A percentile compares a stretch with the other conserved stretches of the same genome.
phyloP scores from a whole-genome alignment of 2,113 vertebrate species.

The Chrysochloris asiatica region DNA sequence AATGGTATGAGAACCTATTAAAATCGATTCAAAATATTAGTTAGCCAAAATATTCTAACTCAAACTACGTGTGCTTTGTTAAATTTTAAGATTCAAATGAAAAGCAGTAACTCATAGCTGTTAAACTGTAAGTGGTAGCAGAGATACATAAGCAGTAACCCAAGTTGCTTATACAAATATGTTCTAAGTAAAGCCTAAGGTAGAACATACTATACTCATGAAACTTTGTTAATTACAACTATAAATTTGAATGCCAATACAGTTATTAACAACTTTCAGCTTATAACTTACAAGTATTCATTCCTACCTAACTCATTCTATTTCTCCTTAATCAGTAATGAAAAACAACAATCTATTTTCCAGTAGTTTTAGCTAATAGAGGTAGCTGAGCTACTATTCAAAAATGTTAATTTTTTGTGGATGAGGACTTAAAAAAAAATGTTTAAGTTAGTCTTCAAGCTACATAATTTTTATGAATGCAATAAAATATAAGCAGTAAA shows the following conservation, averaged over 20 bases:
- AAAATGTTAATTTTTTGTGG: constrained; percentile 79
- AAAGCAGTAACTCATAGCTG: constrained; percentile 42
- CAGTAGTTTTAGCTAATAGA: constrained; percentile 86
- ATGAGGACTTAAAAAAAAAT: constrained; percentile 84
- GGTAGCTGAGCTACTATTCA: constrained; percentile 87
- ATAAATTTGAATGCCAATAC: constrained; percentile 50
- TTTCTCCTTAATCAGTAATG: constrained; percentile 76
- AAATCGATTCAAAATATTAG: constrained; percentile 57
- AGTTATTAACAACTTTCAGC: constrained; percentile 64
- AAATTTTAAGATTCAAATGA: constrained; percentile 37
- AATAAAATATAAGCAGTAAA: constrained; percentile 85
- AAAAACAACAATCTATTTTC: constrained; percentile 84
- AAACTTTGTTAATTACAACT: constrained; percentile 47
- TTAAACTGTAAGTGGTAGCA: constrained; percentile 45
- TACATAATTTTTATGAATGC: constrained; percentile 84
- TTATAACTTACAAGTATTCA: constrained; percentile 67
- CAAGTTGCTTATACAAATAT: constrained; percentile 48
- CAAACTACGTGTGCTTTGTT: constrained; percentile 47
- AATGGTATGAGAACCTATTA: constrained; percentile 57
- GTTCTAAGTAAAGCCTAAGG: constrained; percentile 66
- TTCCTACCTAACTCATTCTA: constrained; percentile 68
- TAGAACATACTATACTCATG: constrained; percentile 51
- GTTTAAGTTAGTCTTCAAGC: constrained; percentile 82
- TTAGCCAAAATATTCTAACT: constrained; percentile 58
- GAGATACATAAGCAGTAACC: constrained; percentile 43